Conservation (phyloP, 2,113 vertebrate species). For the Sinocyclocheilus maitianheensis region DNA sequence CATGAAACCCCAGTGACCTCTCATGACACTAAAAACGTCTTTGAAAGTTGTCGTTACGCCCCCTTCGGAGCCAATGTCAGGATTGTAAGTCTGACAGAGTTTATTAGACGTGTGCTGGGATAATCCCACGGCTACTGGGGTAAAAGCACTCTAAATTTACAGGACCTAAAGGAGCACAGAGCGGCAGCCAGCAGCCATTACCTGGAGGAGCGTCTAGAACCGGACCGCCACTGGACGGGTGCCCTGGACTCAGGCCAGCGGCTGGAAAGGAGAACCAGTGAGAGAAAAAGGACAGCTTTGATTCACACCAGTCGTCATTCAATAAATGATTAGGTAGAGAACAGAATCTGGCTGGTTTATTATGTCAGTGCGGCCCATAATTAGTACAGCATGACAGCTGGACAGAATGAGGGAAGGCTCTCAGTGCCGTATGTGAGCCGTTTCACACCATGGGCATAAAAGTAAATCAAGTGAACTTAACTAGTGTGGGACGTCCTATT, state of each 20-base stretch:
- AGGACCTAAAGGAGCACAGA: constrained; percentile 25
- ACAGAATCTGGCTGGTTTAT: not conserved
- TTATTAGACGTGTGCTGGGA: constrained; percentile 36
- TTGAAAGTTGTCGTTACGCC: not conserved
- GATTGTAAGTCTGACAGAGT: constrained; percentile 32
- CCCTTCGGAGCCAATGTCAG: not conserved
- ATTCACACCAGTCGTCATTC: constrained; percentile 44
- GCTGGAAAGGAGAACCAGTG: constrained; percentile 51
- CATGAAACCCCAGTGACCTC: constrained; percentile 21
- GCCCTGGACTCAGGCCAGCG: constrained; percentile 55
- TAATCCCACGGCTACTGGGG: constrained; percentile 14
- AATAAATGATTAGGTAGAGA: constrained; percentile 28
- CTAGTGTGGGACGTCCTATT: not conserved
- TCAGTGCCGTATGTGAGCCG: not conserved
- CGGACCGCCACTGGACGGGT: constrained; percentile 51
- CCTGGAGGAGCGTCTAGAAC: constrained; percentile 63
- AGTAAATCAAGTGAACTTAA: constrained; percentile 6
- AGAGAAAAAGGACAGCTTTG: constrained; percentile 37
- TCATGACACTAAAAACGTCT: constrained; percentile 14
- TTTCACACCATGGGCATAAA: not conserved
- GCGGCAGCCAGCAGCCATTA: constrained; percentile 45
- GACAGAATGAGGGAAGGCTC: not conserved
- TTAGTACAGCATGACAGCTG: constrained; percentile 30
- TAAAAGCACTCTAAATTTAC: constrained; percentile 46
- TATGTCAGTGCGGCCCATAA: constrained; percentile 27